phyloP scores from a whole-genome alignment of 30 jellyfish, hydroid and myxozoan species.

The Catostylus mosaicus region DNA sequence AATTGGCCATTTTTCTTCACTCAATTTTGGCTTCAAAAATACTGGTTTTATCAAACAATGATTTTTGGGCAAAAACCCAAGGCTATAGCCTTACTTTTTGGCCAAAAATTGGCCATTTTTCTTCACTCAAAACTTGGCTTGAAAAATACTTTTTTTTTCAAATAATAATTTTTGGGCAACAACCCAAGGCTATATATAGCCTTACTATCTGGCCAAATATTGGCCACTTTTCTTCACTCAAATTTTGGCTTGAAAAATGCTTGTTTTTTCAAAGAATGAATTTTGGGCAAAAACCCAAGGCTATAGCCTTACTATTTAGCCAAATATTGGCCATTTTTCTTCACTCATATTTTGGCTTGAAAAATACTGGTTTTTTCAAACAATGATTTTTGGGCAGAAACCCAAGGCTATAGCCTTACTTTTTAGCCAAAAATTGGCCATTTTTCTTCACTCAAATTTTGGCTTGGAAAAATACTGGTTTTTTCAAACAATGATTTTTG shows the following conservation, averaged over 20 bases:
- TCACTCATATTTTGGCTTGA: not conserved
- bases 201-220: no score
- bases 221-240: no score
- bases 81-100: no score
- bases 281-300: not conserved
- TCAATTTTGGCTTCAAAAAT: no score
- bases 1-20: no score
- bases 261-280: not conserved
- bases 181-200: no score
- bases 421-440: not conserved
- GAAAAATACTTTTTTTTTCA: no score
- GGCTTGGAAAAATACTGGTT: not conserved
- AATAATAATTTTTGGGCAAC: no score
- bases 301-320: constrained; percentile 1
- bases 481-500: not conserved
- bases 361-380: not conserved
- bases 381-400: not conserved
- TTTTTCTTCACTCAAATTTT: not conserved
- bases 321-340: not conserved
- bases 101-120: no score
- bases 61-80: no score
- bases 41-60: no score
- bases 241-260: not conserved
- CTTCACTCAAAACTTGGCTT: no score
- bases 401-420: constrained; percentile 9